Base-by-base conservation (phyloP, 2,888 invertebrate species). In the Cerastoderma edule region DNA sequence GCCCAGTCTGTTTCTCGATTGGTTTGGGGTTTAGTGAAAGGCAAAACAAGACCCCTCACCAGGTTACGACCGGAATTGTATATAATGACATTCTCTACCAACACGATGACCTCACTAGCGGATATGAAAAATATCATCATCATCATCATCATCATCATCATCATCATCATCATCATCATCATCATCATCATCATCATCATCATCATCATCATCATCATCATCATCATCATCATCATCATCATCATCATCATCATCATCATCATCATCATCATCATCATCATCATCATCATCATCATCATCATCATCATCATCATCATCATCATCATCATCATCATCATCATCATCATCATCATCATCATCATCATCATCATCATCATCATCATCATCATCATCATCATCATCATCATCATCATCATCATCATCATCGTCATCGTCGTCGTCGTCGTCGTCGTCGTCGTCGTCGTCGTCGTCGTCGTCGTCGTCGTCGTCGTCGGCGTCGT, bases 91-190 rank as follows among this genome's bases (percentile, higher is more conserved):
- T n/a, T n/a, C n/a, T n/a, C n/a, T n/a, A n/a, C n/a, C n/a, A n/a
- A n/a, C n/a, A n/a, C n/a, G n/a, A n/a, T n/a, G n/a, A n/a, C n/a
- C n/a, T n/a, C n/a, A n/a, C n/a, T n/a, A n/a, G n/a, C n/a, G n/a
- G n/a, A n/a, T n/a, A n/a, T n/a, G n/a, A n/a, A n/a, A n/a, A n/a
- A 39, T 39, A 27, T 57, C 27, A 57, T 57, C 57, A 57, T 57
- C 57, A 30, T 57, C 57, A 57, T 57, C 57, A 57, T 57, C 57
- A 57, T 57, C 57, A 57, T 57, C 57, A 57, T 57, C 57, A 57
- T 30, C 57, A 57, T 24, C 57, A 57, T 28, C 27, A 57, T 30
- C 57, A 57, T 30, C 57, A 30, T 30, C 57, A 30, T 30, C 57
- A 30, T 30, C 57, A 57, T 30, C 57, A 57, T 57, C 57, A 30